These are phyloP conservation scores for Sakesphorus luctuosus DNA, from an alignment of 2,113 vertebrate genomes.

Conservation along the genomic window DNA sequence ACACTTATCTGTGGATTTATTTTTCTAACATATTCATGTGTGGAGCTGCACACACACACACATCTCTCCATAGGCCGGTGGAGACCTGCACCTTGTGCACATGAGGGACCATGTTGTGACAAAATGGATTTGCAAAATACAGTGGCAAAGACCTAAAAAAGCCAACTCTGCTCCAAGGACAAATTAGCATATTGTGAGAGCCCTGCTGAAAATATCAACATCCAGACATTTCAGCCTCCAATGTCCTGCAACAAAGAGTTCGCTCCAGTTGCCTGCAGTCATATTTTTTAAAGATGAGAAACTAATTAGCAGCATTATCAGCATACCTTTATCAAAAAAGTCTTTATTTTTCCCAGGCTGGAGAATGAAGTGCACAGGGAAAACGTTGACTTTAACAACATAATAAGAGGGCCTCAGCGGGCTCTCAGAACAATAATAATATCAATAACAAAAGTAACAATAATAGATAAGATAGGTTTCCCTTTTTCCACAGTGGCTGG, in stretches of 20 bases:
- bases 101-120: not conserved
- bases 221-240: not conserved
- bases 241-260: slow-evolving; percentile 46
- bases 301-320: slow-evolving; percentile 57
- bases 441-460: not conserved
- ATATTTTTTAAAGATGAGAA: slow-evolving; percentile 40
- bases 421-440: not conserved
- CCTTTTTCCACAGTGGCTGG: not conserved
- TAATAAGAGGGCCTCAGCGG: not conserved
- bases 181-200: slow-evolving; percentile 43
- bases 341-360: not conserved
- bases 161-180: slow-evolving; percentile 23
- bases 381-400: not conserved
- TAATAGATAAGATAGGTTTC: not conserved
- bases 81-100: not conserved
- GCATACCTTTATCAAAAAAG: slow-evolving; percentile 46
- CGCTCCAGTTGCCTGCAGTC: not conserved
- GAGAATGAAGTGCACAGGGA: not conserved
- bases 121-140: not conserved
- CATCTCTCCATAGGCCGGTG: accelerated
- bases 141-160: slow-evolving; percentile 4
- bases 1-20: not conserved
- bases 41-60: not conserved
- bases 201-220: slow-evolving; percentile 41
- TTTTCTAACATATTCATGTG: not conserved